Evolutionary conservation across 1,140 invertebrate genomes (phyloP).

Genomic region (Eriosoma lanigerum): DNA sequence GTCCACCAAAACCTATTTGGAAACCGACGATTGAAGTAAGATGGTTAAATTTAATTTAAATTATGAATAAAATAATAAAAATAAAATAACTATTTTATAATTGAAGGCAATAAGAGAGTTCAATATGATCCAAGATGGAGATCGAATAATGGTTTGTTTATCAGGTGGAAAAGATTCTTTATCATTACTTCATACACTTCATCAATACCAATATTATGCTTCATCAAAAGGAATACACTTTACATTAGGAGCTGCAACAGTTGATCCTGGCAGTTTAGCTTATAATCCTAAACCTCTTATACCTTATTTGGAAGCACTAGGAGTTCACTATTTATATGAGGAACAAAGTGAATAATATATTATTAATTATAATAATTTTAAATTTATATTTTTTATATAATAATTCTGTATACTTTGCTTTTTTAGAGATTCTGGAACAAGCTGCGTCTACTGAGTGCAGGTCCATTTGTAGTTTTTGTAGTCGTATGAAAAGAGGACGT

Average conservation of each 20-base stretch:
- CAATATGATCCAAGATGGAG: constrained; percentile 81
- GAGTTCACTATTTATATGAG: constrained; percentile 74
- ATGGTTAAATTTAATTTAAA: background rate
- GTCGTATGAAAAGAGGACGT: constrained; percentile 68
- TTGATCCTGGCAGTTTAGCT: constrained; percentile 66
- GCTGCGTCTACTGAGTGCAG: constrained; percentile 60
- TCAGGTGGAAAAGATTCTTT: constrained; percentile 81
- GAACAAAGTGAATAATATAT: constrained; percentile 61
- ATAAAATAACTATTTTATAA: background rate
- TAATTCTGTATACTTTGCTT: background rate
- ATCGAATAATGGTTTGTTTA: constrained; percentile 81
- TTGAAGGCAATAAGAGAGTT: constrained; percentile 76
- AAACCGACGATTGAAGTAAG: constrained; percentile 74
- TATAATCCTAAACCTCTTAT: constrained; percentile 70
- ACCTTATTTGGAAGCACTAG: constrained; percentile 68
- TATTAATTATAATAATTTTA: background rate
- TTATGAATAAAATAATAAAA: background rate
- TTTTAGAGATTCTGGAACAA: constrained; percentile 56
- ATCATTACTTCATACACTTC: constrained; percentile 77
- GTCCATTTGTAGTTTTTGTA: constrained; percentile 72
- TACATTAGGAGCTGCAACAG: constrained; percentile 73
- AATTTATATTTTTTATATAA: background rate
- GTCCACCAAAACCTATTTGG: constrained; percentile 78
- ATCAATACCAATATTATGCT: constrained; percentile 80
- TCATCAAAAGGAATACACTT: constrained; percentile 75